Conservation (phyloP, 2,113 vertebrate genomes). For the Ardeotis arabs region DNA sequence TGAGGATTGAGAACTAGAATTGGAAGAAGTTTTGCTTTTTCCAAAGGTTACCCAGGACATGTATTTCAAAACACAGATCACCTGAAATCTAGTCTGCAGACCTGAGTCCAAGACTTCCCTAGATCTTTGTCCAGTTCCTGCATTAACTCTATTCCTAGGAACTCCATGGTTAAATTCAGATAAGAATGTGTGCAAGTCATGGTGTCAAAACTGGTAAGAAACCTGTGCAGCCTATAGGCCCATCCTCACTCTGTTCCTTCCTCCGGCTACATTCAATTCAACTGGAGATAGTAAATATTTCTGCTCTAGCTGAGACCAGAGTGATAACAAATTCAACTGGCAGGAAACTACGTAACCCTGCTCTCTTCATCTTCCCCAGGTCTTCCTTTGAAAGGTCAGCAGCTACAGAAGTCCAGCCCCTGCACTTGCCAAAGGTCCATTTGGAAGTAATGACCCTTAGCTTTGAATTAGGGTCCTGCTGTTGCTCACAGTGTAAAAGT, state of each 20-base stretch:
- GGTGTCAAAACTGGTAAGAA: background rate
- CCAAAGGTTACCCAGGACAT: background rate
- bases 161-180: background rate
- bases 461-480: background rate
- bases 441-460: background rate
- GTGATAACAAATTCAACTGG: slow-evolving; percentile 5
- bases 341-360: background rate
- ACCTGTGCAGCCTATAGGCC: background rate
- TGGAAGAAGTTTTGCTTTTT: background rate
- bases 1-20: background rate
- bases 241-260: background rate
- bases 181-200: background rate
- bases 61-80: background rate
- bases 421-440: background rate
- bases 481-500: background rate
- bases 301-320: background rate
- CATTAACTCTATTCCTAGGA: background rate
- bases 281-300: slow-evolving; percentile 11
- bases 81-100: background rate
- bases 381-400: slow-evolving; percentile 5
- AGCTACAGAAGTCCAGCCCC: background rate
- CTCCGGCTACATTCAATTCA: background rate
- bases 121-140: background rate
- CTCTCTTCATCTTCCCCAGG: background rate
- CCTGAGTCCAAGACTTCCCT: background rate